These are phyloP conservation scores for Poeciliopsis retropinna DNA, from an alignment of 2,113 vertebrate species.

Conservation along the genomic window DNA sequence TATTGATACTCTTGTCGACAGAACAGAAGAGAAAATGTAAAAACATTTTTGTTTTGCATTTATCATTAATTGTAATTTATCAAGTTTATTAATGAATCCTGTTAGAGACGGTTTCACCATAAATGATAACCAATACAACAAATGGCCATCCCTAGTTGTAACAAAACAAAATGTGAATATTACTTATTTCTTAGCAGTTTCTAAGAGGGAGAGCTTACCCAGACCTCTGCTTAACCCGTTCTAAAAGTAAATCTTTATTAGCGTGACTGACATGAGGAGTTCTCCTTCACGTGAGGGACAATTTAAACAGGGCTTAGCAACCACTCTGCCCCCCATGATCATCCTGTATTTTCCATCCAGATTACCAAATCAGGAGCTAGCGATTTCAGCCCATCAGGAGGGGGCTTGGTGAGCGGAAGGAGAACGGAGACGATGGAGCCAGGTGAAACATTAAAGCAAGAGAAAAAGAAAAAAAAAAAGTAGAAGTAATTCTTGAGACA, in stretches of 20 bases:
- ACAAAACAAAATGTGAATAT: neutral
- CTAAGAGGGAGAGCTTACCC: neutral
- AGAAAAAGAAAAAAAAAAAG: neutral
- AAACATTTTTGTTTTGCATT: too few species aligned
- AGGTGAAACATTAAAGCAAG: constrained; percentile 12
- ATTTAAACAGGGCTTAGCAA: constrained; percentile 60
- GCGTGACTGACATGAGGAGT: constrained; percentile 39
- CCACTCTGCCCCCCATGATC: constrained; percentile 30
- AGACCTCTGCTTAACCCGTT: constrained; percentile 7
- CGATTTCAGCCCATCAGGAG: constrained; percentile 23
- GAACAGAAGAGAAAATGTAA: too few species aligned
- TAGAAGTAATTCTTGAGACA: constrained; percentile 1
- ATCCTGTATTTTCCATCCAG: constrained; percentile 25
- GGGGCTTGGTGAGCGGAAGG: constrained; percentile 24
- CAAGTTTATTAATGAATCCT: too few species aligned
- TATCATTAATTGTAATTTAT: too few species aligned
- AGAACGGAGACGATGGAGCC: neutral
- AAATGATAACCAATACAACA: too few species aligned
- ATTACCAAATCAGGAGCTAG: constrained; percentile 45
- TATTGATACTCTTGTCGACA: too few species aligned
- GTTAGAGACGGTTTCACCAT: too few species aligned
- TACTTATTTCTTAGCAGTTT: constrained; percentile 4
- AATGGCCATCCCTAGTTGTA: neutral
- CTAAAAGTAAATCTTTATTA: constrained; percentile 32
- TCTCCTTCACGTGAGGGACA: constrained; percentile 45